Evolutionary conservation across 2,113 vertebrate species (phyloP).

Genomic region (Meles meles): DNA sequence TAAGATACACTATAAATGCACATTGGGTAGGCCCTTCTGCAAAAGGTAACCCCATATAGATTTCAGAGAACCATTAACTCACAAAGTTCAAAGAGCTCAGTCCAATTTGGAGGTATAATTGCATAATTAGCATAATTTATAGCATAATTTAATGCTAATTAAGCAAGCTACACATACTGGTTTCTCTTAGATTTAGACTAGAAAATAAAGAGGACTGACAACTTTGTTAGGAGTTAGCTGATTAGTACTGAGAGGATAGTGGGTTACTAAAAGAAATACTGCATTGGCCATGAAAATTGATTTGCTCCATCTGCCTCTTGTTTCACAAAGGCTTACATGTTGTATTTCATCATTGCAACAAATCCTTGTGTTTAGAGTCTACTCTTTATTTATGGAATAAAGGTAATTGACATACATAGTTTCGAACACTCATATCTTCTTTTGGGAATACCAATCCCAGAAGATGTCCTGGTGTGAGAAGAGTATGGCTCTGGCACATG

Average conservation of each 20-base stretch:
- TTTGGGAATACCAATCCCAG: background rate
- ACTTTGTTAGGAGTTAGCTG: background rate
- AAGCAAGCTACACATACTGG: background rate
- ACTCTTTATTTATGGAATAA: background rate
- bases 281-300: background rate
- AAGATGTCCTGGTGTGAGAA: background rate
- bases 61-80: background rate
- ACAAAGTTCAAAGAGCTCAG: background rate
- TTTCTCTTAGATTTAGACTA: background rate
- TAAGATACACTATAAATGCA: background rate
- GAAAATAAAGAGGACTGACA: background rate
- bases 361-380: background rate
- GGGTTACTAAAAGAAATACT: background rate
- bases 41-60: background rate
- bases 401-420: background rate
- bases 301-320: background rate
- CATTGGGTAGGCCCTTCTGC: background rate
- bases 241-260: background rate
- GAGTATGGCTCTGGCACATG: background rate
- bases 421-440: background rate
- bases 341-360: background rate
- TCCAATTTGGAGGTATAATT: too few species aligned
- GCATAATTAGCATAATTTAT: too few species aligned
- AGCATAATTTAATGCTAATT: background rate
- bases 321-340: background rate